phyloP scores from a whole-genome alignment of 2,113 vertebrate genomes.

The Xyliphius kryptos region DNA sequence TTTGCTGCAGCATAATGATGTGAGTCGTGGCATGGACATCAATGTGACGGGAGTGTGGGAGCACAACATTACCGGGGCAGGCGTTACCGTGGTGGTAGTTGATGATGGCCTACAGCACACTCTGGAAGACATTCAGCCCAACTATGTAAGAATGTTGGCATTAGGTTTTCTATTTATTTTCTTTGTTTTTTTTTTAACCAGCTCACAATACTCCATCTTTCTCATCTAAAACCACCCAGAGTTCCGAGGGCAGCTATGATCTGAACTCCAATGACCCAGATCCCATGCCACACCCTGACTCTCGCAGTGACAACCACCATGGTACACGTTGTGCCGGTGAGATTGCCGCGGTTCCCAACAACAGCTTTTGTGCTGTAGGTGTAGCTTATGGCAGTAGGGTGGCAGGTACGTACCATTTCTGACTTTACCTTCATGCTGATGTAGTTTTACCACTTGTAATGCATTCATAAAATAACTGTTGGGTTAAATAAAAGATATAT shows the following conservation, averaged over 20 bases:
- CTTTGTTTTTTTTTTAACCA: too few relatives aligned
- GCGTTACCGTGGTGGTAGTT: slow-evolving; percentile 92
- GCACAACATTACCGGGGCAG: slow-evolving; percentile 81
- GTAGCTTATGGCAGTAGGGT: slow-evolving; percentile 89
- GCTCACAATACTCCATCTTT: too few relatives aligned
- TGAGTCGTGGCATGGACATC: slow-evolving; percentile 83
- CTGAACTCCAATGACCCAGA: slow-evolving; percentile 93
- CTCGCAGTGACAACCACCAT: slow-evolving; percentile 83
- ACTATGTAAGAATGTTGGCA: slow-evolving; percentile 76
- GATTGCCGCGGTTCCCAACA: slow-evolving; percentile 89
- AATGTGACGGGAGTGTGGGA: slow-evolving; percentile 95
- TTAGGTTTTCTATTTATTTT: background rate
- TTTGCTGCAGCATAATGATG: slow-evolving; percentile 72
- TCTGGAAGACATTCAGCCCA: slow-evolving; percentile 83
- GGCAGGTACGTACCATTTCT: slow-evolving; percentile 67
- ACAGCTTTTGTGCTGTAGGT: slow-evolving; percentile 91
- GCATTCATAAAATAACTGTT: too few relatives aligned
- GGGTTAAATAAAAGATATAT: too few relatives aligned
- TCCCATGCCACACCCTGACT: slow-evolving; percentile 89
- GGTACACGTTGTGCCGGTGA: slow-evolving; percentile 94
- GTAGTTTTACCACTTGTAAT: too few relatives aligned
- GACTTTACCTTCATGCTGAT: too few relatives aligned
- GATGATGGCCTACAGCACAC: slow-evolving; percentile 92
- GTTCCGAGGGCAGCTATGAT: slow-evolving; percentile 93
- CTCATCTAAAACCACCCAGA: slow-evolving; percentile 55